These are phyloP conservation scores for Torymus aiolomorphi DNA, from an alignment of 2,888 invertebrate genomes.

Conservation along the genomic window DNA sequence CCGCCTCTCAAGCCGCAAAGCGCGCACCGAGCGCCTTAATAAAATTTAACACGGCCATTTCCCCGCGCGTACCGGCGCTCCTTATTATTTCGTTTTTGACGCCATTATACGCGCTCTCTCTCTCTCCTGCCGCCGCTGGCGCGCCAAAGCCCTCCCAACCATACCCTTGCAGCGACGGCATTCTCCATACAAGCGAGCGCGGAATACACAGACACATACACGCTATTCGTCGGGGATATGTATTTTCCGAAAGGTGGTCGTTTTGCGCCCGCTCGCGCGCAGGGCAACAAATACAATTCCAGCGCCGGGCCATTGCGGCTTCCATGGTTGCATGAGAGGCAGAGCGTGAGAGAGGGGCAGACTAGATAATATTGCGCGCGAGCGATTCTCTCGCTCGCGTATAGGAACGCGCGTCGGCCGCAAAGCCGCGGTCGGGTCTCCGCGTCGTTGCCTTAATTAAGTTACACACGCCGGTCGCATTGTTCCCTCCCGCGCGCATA, in stretches of 20 bases:
- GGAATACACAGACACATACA: slow-evolving; percentile 2
- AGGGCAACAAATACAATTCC: slow-evolving; percentile 73
- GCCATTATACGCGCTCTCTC: slow-evolving; percentile 42
- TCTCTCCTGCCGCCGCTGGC: too few relatives aligned
- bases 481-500: slow-evolving; percentile 69
- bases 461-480: slow-evolving; percentile 74
- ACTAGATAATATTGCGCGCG: slow-evolving; percentile 72
- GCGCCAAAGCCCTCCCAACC: too few relatives aligned
- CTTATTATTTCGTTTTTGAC: slow-evolving; percentile 58
- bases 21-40: slow-evolving; percentile 18
- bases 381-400: slow-evolving; percentile 60
- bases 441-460: slow-evolving; percentile 76
- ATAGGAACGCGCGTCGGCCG: slow-evolving; percentile 68
- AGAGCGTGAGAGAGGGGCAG: slow-evolving; percentile 63
- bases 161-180: neutral
- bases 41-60: slow-evolving; percentile 54
- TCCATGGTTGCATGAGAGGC: slow-evolving; percentile 62
- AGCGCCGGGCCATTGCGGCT: slow-evolving; percentile 40
- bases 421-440: slow-evolving; percentile 72
- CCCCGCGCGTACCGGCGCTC: slow-evolving; percentile 6
- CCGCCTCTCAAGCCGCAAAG: neutral
- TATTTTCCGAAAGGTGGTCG: slow-evolving; percentile 60
- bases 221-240: slow-evolving; percentile 49
- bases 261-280: slow-evolving; percentile 38
- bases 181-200: slow-evolving; percentile 5